Base-by-base conservation (phyloP, 1,140 invertebrate species). In the Phthorimaea operculella region DNA sequence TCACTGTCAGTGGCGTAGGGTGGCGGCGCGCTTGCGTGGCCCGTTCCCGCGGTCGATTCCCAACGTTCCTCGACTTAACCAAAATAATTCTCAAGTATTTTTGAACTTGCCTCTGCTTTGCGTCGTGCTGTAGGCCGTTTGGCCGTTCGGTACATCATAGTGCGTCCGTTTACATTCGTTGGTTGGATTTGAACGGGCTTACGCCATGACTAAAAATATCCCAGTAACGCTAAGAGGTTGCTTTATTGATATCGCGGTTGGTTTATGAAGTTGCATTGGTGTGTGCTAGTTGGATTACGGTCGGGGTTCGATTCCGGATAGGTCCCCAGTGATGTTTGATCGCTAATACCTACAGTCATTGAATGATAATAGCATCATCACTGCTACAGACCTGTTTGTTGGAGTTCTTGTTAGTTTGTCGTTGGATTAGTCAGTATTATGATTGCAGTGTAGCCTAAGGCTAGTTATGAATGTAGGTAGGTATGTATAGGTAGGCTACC, bases 131-230 rank as follows among this genome's bases (percentile, higher is more conserved):
- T 28, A 28, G 21, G 2, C 21, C 21, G 21, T 28, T 28, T 28
- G 21, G 2, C 21, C 6, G 21, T 28, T 28, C 6, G 21, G 21
- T 64, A 64, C 59, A 66, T 39, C 55, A 54, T 52, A 61, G 62
- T 57, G 58, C 65, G 51, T 57, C 49, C 49, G 49, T 70, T 61
- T 64, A 67, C 61, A 55, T 15, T 64, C 59, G 56, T 59, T 60
- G 53, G 58, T 50, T 51, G 58, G 58, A 33, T 33, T 70, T 33
- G 10, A 51, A 51, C 17, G 7, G 14, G 68, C 64, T 76, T 78
- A 76, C 75, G 75, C 68, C 70, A 80, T 66, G 45, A 72, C 77
- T 77, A 81, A 74, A 81, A 79, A 81, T 81, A 81, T 74, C 74
- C 65, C 71, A 74, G 68, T 54, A 65, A 71, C 70, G 65, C 68